phyloP scores from a whole-genome alignment of 2,797 vertebrate genomes.

The Molossus molossus region DNA sequence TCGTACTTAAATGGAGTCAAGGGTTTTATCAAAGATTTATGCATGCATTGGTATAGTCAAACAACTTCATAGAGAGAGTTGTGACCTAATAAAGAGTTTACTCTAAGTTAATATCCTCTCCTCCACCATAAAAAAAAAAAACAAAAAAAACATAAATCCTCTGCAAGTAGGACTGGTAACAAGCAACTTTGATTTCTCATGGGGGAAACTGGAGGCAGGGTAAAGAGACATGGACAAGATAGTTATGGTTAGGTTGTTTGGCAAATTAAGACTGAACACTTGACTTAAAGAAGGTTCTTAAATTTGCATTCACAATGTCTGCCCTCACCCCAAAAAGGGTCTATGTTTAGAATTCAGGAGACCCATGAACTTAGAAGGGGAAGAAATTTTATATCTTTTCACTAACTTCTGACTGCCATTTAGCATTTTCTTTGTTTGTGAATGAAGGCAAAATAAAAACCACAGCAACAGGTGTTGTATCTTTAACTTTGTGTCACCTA shows the following conservation, averaged over 20 bases:
- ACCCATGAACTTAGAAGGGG: not conserved
- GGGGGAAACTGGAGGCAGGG: not conserved
- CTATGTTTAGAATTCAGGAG: not conserved
- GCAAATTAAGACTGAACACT: conserved; percentile 24
- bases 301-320: not conserved
- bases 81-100: not conserved
- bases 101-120: not conserved
- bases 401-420: conserved; percentile 54
- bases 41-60: not conserved
- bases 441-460: not conserved
- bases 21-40: conserved; percentile 1
- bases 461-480: not conserved
- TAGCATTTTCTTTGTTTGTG: not conserved
- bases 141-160: not conserved
- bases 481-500: not conserved
- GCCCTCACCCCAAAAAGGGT: not conserved
- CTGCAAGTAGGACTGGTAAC: not conserved
- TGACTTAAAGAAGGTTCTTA: not conserved
- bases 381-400: not conserved
- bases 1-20: not conserved
- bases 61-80: not conserved
- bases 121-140: not conserved
- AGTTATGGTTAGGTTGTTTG: not conserved
- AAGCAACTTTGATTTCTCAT: conserved; percentile 32
- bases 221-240: not conserved